Evolutionary conservation across 1,140 invertebrate genomes (phyloP).

Genomic region (Onthophagus taurus): DNA sequence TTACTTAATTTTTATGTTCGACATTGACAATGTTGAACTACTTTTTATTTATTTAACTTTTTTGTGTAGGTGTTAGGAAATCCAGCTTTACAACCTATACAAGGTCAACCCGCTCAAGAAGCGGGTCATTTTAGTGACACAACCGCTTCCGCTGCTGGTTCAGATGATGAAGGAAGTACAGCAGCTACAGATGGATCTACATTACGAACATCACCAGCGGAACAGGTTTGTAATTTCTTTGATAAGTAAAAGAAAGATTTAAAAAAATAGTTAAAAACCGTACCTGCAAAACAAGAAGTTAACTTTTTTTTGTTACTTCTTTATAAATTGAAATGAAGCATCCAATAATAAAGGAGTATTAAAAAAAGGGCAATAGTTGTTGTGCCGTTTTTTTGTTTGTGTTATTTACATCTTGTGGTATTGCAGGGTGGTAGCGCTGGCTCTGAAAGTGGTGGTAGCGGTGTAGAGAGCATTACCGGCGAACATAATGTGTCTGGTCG

Average conservation of each 20-base stretch:
- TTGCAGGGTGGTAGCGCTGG: conserved; percentile 56
- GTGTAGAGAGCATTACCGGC: conserved; percentile 83
- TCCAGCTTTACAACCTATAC: conserved; percentile 1
- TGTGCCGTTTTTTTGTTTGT: neutral
- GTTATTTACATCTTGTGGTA: neutral
- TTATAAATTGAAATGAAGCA: too few relatives aligned
- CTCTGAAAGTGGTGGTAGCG: conserved; percentile 82
- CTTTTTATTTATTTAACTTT: too few relatives aligned
- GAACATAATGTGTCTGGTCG: conserved; percentile 73
- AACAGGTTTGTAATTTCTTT: conserved; percentile 45
- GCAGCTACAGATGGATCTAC: conserved; percentile 89
- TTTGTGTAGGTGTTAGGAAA: conserved; percentile 18
- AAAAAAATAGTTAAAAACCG: too few relatives aligned
- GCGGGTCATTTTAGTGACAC: conserved; percentile 65
- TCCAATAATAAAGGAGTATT: too few relatives aligned
- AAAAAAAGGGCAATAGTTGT: too few relatives aligned
- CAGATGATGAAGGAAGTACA: conserved; percentile 91
- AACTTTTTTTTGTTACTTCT: neutral
- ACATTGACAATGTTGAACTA: too few relatives aligned
- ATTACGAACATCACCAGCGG: conserved; percentile 78
- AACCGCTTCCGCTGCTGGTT: conserved; percentile 73
- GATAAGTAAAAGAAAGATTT: neutral
- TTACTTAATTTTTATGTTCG: too few relatives aligned
- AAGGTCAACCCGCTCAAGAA: conserved; percentile 29
- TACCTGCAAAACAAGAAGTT: too few relatives aligned